Percentiles rank a stretch among this genome's conserved stretches.
These are phyloP conservation scores for Tychaedon coryphoeus DNA, from an alignment of 2,113 vertebrate genomes.

Conservation along the genomic window DNA sequence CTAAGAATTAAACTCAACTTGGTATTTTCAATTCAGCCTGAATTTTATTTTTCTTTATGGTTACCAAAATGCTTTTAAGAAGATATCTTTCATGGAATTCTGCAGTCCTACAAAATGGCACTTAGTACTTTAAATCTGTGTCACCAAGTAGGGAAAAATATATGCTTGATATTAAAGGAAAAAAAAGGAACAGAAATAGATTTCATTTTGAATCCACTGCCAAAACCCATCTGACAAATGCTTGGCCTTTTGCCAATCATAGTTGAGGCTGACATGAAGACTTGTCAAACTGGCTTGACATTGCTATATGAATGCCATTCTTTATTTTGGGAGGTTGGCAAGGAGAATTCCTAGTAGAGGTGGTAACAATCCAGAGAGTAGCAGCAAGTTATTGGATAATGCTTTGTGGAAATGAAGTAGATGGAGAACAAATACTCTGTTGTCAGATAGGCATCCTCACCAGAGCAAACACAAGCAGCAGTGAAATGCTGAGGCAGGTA, in stretches of 20 bases:
- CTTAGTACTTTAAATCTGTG: background rate
- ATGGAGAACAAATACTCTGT: background rate
- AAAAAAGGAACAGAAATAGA: constrained; percentile 17
- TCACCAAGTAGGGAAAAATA: constrained; percentile 10
- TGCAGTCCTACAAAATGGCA: background rate
- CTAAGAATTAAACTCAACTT: background rate
- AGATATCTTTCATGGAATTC: background rate
- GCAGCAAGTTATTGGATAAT: background rate
- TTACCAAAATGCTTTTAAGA: background rate
- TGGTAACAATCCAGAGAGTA: background rate
- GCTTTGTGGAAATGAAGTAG: background rate
- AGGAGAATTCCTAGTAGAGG: background rate
- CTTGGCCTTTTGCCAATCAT: constrained; percentile 17
- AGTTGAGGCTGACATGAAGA: constrained; percentile 12
- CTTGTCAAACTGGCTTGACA: constrained; percentile 14
- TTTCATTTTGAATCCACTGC: constrained; percentile 39
- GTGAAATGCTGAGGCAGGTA: background rate
- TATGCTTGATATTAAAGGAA: background rate
- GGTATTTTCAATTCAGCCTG: background rate
- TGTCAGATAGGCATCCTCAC: background rate
- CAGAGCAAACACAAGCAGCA: background rate
- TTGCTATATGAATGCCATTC: background rate
- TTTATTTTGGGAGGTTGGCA: constrained; percentile 1
- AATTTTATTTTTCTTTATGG: background rate
- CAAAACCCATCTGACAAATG: constrained; percentile 47